Conservation (phyloP, 2,797 vertebrate genomes). For the Scolopax bukidnonensis region DNA sequence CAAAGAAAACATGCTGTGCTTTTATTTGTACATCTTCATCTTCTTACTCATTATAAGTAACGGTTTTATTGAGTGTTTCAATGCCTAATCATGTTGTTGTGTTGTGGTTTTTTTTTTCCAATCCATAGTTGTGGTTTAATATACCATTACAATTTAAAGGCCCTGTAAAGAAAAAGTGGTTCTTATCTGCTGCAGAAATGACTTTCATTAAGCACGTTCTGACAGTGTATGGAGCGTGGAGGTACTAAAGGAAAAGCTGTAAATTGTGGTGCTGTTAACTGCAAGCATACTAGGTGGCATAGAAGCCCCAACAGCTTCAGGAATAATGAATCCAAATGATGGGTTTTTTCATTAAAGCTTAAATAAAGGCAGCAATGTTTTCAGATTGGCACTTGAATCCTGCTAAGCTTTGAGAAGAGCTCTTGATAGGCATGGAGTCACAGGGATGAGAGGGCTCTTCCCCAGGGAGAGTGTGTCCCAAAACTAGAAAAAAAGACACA, state of each 20-base stretch:
- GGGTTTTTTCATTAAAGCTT: neutral
- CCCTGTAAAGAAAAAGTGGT: constrained; percentile 61
- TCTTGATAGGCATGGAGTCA: accelerated
- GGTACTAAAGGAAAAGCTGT: constrained; percentile 56
- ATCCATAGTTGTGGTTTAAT: constrained; percentile 58
- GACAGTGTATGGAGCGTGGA: constrained; percentile 44
- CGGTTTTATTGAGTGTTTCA: constrained; percentile 64
- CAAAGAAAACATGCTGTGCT: constrained; percentile 56
- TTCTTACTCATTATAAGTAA: constrained; percentile 65
- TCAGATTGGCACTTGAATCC: neutral
- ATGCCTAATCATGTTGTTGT: constrained; percentile 45
- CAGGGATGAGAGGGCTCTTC: neutral
- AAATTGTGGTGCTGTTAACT: constrained; percentile 63
- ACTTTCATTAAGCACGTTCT: constrained; percentile 65
- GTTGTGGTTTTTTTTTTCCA: constrained; percentile 7
- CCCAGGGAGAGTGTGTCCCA: neutral
- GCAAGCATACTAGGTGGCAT: constrained; percentile 25
- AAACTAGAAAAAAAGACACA: neutral
- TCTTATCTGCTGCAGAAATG: constrained; percentile 67
- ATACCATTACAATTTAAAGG: constrained; percentile 72
- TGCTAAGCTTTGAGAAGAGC: neutral
- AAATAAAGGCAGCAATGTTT: constrained; percentile 24
- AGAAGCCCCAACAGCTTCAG: constrained; percentile 8
- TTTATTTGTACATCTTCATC: constrained; percentile 69
- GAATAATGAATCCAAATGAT: constrained; percentile 39